Evolutionary conservation across 2,113 vertebrate genomes (phyloP).

Genomic region (Nicator chloris): DNA sequence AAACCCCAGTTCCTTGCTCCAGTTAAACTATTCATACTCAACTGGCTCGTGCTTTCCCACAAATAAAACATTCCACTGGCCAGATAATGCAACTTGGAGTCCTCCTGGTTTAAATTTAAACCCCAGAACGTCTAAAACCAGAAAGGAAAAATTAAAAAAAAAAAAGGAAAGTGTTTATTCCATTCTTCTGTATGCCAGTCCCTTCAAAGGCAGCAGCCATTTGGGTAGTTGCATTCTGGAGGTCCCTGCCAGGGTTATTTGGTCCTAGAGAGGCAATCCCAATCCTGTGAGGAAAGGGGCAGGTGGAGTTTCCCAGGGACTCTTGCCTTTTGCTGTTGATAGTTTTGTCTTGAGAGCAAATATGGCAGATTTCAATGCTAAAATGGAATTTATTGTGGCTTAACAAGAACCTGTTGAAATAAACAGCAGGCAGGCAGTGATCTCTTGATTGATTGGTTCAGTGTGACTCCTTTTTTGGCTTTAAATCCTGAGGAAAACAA

Average conservation of each 20-base stretch:
- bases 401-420: not conserved
- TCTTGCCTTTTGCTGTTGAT: not conserved
- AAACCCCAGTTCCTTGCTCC: not conserved
- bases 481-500: not conserved
- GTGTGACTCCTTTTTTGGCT: not conserved
- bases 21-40: not conserved
- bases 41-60: accelerated
- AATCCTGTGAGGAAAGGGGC: constrained; percentile 49
- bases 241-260: constrained; percentile 3
- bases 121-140: not conserved
- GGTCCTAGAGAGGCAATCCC: constrained; percentile 64
- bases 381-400: not conserved
- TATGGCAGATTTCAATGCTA: not conserved
- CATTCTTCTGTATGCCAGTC: constrained; percentile 24
- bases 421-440: not conserved
- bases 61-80: not conserved
- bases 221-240: constrained; percentile 39
- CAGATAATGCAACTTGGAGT: not conserved
- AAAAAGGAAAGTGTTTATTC: not conserved
- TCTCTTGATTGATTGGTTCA: not conserved
- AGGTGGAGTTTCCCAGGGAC: not conserved
- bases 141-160: not conserved
- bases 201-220: constrained; percentile 71
- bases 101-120: not conserved
- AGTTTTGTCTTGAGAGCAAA: not conserved